Percentiles rank a stretch among this genome's conserved stretches.
These are phyloP conservation scores for Nicator chloris DNA, from an alignment of 2,113 vertebrate genomes.

Conservation along the genomic window DNA sequence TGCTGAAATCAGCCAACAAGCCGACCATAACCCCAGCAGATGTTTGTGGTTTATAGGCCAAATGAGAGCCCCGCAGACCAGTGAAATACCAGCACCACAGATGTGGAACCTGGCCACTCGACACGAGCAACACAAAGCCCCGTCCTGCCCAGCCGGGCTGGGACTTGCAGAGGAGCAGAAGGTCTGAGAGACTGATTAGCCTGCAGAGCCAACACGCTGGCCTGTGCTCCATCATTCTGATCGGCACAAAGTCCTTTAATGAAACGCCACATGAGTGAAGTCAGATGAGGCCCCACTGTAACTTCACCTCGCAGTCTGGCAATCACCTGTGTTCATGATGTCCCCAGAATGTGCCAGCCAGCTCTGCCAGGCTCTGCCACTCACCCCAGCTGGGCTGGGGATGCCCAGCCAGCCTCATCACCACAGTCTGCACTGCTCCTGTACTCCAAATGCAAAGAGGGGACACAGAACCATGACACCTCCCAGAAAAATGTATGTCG, in stretches of 20 bases:
- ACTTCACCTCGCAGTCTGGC: slow-evolving; percentile 52
- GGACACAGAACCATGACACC: background rate
- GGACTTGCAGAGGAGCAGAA: slow-evolving; percentile 74
- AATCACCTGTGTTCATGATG: slow-evolving; percentile 38
- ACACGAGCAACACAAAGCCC: slow-evolving; percentile 32
- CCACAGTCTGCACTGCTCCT: background rate
- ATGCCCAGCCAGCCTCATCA: background rate
- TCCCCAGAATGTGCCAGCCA: slow-evolving; percentile 15
- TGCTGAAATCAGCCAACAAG: slow-evolving; percentile 58
- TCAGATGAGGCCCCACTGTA: slow-evolving; percentile 15
- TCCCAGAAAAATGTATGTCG: fast-evolving
- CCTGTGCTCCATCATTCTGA: slow-evolving; percentile 54
- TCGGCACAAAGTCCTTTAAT: slow-evolving; percentile 42
- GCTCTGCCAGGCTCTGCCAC: slow-evolving; percentile 18
- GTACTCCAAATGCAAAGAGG: background rate
- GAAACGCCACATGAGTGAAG: background rate
- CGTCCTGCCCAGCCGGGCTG: slow-evolving; percentile 39
- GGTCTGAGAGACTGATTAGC: slow-evolving; percentile 72
- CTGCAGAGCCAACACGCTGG: slow-evolving; percentile 29
- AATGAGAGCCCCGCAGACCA: slow-evolving; percentile 60
- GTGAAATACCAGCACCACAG: slow-evolving; percentile 61
- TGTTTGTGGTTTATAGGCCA: slow-evolving; percentile 72
- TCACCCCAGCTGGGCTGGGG: background rate
- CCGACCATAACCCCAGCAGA: slow-evolving; percentile 73
- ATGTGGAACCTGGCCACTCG: slow-evolving; percentile 66